Conservation (phyloP, 2,797 vertebrate genomes). For the Nannoperca obscura region DNA sequence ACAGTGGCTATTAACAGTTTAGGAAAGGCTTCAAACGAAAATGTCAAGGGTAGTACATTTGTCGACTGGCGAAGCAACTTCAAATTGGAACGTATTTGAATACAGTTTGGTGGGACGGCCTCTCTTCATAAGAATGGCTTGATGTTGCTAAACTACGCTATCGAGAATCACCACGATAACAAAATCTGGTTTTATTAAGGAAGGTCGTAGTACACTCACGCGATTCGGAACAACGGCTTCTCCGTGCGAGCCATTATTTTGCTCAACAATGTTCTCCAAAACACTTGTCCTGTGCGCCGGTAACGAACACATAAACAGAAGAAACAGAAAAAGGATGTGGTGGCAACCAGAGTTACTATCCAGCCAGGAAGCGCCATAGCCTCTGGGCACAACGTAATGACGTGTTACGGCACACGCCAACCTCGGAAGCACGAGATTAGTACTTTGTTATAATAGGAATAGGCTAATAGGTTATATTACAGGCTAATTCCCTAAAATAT, state of each 20-base stretch:
- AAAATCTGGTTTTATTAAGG: neutral
- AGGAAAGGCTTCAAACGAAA: neutral
- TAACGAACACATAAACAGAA: conserved; percentile 75
- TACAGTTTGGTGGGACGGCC: neutral
- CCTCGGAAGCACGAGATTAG: conserved; percentile 11
- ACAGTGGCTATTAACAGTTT: rapidly evolving
- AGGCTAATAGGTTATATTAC: too few relatives aligned
- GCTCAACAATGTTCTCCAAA: conserved; percentile 58
- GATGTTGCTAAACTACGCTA: conserved; percentile 34
- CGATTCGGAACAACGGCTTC: conserved; percentile 92
- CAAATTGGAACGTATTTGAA: neutral
- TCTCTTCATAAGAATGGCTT: neutral
- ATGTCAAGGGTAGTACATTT: rapidly evolving
- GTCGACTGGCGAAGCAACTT: neutral
- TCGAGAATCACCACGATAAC: neutral
- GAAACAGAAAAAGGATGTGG: conserved; percentile 71
- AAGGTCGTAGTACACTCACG: conserved; percentile 83
- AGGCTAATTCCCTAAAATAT: too few relatives aligned
- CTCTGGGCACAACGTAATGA: conserved; percentile 50
- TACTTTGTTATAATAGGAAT: too few relatives aligned
- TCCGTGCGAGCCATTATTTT: conserved; percentile 91
- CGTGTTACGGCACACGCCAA: neutral
- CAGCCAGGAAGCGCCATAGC: conserved; percentile 81
- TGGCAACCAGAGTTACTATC: conserved; percentile 55
- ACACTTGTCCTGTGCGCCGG: conserved; percentile 43